These are phyloP conservation scores for Ectemnius lituratus DNA, from an alignment of 2,888 invertebrate genomes.

Conservation along the genomic window DNA sequence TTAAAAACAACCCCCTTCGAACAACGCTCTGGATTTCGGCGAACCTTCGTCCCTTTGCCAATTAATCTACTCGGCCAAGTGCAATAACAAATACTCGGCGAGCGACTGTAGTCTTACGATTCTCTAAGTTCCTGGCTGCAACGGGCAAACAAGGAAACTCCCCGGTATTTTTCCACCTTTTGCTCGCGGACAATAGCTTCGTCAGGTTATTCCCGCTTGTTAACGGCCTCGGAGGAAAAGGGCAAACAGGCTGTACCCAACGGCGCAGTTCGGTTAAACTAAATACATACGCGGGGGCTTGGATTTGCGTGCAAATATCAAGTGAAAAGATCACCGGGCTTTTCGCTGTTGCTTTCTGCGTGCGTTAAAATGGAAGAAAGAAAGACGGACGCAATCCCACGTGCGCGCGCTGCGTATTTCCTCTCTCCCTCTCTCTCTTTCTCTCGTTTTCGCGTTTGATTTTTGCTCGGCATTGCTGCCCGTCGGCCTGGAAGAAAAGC, in stretches of 20 bases:
- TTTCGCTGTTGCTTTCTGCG: background rate
- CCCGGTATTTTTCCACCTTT: background rate
- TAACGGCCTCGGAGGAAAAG: constrained; percentile 31
- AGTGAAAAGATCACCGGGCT: constrained; percentile 27
- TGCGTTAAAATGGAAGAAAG: constrained; percentile 5
- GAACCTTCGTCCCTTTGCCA: background rate
- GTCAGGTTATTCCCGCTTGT: constrained; percentile 14
- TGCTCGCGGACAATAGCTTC: constrained; percentile 40
- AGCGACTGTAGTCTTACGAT: too few relatives aligned
- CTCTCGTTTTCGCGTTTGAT: constrained; percentile 68
- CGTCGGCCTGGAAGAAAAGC: constrained; percentile 68
- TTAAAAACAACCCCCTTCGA: background rate
- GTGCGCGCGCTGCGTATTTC: too few relatives aligned
- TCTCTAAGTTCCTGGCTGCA: constrained; percentile 5
- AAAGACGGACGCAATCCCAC: too few relatives aligned
- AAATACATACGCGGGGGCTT: constrained; percentile 24
- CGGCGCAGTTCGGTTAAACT: constrained; percentile 8
- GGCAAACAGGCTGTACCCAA: constrained; percentile 41
- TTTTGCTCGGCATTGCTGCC: constrained; percentile 73
- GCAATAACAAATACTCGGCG: background rate
- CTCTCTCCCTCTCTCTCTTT: background rate
- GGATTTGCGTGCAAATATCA: constrained; percentile 40
- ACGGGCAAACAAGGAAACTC: constrained; percentile 39
- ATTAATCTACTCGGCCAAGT: background rate
- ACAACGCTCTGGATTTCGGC: background rate